These are phyloP conservation scores for Abrostola tripartita DNA, from an alignment of 2,888 invertebrate species.

Conservation along the genomic window DNA sequence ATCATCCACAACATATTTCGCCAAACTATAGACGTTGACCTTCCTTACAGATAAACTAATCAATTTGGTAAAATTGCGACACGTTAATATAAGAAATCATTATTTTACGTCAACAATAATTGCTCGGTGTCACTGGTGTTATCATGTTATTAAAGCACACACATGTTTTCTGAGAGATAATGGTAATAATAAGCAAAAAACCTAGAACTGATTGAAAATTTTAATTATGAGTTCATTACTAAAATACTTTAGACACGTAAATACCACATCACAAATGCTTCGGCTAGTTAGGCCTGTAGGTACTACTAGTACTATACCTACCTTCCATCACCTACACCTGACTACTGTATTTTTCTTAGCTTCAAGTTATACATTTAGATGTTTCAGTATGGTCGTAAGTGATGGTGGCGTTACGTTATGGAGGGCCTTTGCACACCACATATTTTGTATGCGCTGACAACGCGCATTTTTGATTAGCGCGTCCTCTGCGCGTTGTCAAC, in stretches of 20 bases:
- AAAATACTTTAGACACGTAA: too few species aligned
- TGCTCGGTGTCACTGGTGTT: conserved; percentile 43
- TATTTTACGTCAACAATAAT: conserved; percentile 26
- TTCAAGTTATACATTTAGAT: too few species aligned
- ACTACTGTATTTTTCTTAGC: too few species aligned
- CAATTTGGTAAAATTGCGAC: conserved; percentile 27
- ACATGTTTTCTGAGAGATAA: conserved; percentile 24
- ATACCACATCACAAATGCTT: too few species aligned
- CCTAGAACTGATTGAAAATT: background rate
- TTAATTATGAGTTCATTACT: too few species aligned
- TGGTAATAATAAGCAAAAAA: conserved; percentile 14
- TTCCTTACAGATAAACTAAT: conserved; percentile 40
- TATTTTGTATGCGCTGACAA: background rate
- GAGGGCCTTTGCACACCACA: background rate
- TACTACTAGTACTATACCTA: too few species aligned
- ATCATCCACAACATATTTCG: conserved; percentile 14
- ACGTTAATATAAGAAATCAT: conserved; percentile 12
- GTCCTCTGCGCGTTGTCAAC: background rate
- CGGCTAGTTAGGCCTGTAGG: too few species aligned
- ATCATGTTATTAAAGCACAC: conserved; percentile 41
- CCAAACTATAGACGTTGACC: conserved; percentile 32
- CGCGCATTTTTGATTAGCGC: background rate
- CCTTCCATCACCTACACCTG: too few species aligned
- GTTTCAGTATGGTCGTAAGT: too few species aligned
- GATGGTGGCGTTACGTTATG: too few species aligned